Percentiles rank a stretch among this genome's conserved stretches.
Conservation (phyloP, 2,797 vertebrate genomes). For the Taeniopygia guttata region DNA sequence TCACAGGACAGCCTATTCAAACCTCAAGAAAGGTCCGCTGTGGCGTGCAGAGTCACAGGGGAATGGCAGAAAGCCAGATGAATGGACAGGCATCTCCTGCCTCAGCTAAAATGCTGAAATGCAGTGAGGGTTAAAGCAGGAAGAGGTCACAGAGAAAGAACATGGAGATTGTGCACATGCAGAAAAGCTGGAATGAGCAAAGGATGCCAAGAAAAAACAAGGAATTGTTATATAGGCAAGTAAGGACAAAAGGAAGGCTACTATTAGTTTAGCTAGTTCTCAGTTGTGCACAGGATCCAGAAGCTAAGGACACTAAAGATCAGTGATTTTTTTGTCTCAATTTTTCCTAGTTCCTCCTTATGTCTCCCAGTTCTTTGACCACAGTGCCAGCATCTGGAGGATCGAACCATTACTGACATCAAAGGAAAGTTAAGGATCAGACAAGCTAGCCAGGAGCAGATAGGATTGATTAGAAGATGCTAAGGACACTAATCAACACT, state of each 20-base stretch:
- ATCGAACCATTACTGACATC: background rate
- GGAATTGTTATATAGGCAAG: background rate
- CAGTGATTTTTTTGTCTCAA: background rate
- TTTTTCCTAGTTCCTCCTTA: background rate
- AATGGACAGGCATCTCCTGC: background rate
- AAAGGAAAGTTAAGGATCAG: background rate
- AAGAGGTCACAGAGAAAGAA: background rate
- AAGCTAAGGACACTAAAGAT: background rate
- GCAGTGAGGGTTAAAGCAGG: background rate
- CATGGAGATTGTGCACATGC: background rate
- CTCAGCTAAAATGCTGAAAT: background rate
- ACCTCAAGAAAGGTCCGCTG: background rate
- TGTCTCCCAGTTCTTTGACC: background rate
- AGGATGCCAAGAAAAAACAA: background rate
- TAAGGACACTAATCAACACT: background rate
- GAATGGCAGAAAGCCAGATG: background rate
- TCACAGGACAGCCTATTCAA: background rate
- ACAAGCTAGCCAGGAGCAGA: background rate
- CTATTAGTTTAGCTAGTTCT: background rate
- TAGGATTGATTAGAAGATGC: background rate
- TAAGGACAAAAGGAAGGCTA: background rate
- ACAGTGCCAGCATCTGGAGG: background rate
- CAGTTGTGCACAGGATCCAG: background rate
- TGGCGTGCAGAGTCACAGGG: background rate
- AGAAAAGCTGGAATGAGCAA: background rate